Base-by-base conservation (phyloP, 2,113 vertebrate species). In the Cavia porcellus region DNA sequence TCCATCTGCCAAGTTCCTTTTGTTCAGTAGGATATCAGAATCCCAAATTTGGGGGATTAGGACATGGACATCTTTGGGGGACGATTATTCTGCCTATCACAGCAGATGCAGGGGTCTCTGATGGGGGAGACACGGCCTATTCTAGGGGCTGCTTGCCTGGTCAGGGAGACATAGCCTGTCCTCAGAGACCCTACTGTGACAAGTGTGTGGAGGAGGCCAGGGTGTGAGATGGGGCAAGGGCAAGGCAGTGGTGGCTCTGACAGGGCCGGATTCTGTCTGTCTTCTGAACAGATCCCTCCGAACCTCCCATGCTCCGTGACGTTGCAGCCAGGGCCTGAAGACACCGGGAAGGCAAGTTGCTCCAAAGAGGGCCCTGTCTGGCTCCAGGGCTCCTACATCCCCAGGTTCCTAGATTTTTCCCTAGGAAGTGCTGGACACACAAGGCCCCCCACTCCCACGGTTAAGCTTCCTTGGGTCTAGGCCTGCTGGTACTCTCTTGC, bases 301-400 rank as follows among this genome's bases (percentile, higher is more conserved):
- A 99, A 99, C 97, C 98, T 99, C 75, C 99, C 99, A 0, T 99
- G 99, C 96, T 99, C 99, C 0, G 99, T 99, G 96, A 99, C 99
- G 0, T 97, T 99, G 97, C 99, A 99, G 98, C 99, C 99, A 0
- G 99, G 99, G 59, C 99, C 99, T 0, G 99, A 99, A 97, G 99
- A 99, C 98, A 99, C 99, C 0, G 99, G 99, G 86, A 99, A 99
- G 99, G 99, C 99, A 94, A 93, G 98, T 91, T n/a, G 89, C 10
- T 17, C 22, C 57, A 22, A 7, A 13, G 5, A 38, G 52, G 25
- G 4, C 20, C 52, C 57, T 95, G 68, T 81, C 32, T 81, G 50
- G 70, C 64, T 47, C 11, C 2, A 55, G 85, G n/a, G 64, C 14
- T 38, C 72, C 47, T 4, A 6, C 62, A 70, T 68, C 57, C 32